A percentile compares a stretch with the other conserved stretches of the same genome.
Conservation (phyloP, 2,113 vertebrate genomes). For the Alectura lathami region DNA sequence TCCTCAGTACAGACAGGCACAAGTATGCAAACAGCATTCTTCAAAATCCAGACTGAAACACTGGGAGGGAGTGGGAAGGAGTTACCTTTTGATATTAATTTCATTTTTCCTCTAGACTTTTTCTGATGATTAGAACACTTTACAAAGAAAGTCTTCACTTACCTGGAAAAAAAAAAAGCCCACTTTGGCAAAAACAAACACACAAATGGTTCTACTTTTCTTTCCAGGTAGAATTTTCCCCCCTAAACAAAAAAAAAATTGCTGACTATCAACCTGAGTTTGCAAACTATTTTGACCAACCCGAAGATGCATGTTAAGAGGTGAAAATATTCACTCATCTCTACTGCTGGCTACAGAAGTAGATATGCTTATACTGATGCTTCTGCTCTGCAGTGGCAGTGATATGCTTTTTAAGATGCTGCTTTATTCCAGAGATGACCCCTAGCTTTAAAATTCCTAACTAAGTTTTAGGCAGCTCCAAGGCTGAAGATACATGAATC, state of each 20-base stretch:
- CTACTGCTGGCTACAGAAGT: constrained; percentile 18
- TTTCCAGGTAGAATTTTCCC: constrained; percentile 59
- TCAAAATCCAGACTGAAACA: background rate
- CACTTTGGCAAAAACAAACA: background rate
- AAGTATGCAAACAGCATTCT: background rate
- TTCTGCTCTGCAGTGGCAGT: background rate
- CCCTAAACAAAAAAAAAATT: constrained; percentile 17
- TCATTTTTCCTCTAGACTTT: background rate
- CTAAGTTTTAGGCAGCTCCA: background rate
- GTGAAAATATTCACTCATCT: constrained; percentile 37
- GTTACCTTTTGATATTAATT: no score
- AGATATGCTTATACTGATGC: constrained; percentile 35
- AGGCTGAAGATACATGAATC: background rate
- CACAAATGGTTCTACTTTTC: constrained; percentile 53
- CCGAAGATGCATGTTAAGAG: constrained; percentile 45
- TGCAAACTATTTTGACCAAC: constrained; percentile 51
- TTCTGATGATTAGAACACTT: background rate
- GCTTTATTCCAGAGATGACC: background rate
- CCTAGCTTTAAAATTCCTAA: constrained; percentile 30
- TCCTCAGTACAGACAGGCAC: background rate
- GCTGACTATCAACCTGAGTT: constrained; percentile 36
- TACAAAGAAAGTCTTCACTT: background rate
- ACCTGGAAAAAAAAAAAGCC: background rate
- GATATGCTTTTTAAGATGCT: background rate
- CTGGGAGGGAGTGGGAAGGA: fast-evolving